Conservation (phyloP, 2,797 vertebrate genomes). For the Malacoctenus gilli region DNA sequence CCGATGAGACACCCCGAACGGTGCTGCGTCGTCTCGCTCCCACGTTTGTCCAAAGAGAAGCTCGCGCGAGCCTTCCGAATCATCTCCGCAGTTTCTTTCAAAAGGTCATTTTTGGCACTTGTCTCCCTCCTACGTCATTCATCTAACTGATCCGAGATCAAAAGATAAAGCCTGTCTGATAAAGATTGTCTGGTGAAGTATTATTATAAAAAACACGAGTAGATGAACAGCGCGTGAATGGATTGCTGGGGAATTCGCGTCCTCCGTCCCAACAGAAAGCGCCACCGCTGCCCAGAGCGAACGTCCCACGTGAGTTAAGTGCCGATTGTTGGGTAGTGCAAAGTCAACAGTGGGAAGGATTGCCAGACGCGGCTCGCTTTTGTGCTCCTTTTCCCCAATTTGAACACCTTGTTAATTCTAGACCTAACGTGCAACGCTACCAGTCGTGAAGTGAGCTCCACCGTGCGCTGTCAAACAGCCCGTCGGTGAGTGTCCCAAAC, state of each 20-base stretch:
- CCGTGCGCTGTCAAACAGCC: constrained; percentile 51
- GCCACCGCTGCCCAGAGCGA: too few species aligned
- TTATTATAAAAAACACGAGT: constrained; percentile 43
- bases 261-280: too few species aligned
- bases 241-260: too few species aligned
- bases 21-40: too few species aligned
- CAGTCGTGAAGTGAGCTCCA: not conserved
- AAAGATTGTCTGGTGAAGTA: constrained; percentile 25
- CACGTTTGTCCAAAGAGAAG: too few species aligned
- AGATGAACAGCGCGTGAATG: constrained; percentile 5
- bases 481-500: too few species aligned
- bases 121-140: constrained; percentile 47
- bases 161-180: constrained; percentile 14
- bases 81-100: constrained; percentile 67
- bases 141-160: constrained; percentile 33
- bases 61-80: too few species aligned
- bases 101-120: constrained; percentile 73
- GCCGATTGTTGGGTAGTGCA: constrained; percentile 48
- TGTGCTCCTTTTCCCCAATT: constrained; percentile 26
- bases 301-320: too few species aligned
- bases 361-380: constrained; percentile 1
- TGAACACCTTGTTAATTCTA: too few species aligned
- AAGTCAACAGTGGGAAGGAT: constrained; percentile 37
- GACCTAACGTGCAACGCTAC: too few species aligned
- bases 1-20: too few species aligned